Evolutionary conservation across 2,888 invertebrate species (phyloP).

Genomic region (Xylota sylvarum): DNA sequence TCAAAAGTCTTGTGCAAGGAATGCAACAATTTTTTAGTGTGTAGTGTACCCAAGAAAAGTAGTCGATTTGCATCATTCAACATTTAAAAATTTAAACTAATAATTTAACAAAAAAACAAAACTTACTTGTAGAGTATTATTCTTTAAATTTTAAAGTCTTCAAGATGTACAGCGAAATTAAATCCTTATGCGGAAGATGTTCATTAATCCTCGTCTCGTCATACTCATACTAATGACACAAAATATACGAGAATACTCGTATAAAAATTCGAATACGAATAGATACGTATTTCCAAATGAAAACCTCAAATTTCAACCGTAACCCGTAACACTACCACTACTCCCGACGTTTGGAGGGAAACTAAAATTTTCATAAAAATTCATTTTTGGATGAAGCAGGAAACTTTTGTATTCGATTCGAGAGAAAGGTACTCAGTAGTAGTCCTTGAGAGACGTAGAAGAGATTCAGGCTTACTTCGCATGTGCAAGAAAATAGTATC

Average conservation of each 20-base stretch:
- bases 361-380: slow-evolving; percentile 29
- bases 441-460: slow-evolving; percentile 9
- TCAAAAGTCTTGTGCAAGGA: no score
- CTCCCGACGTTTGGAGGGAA: slow-evolving; percentile 39
- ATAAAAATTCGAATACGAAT: neutral
- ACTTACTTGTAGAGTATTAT: no score
- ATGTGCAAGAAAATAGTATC: slow-evolving; percentile 37
- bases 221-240: neutral
- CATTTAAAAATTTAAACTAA: no score
- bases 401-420: slow-evolving; percentile 8
- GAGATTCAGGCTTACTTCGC: slow-evolving; percentile 44
- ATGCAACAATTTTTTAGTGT: no score
- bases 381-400: slow-evolving; percentile 39
- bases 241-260: neutral
- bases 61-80: no score
- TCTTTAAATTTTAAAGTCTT: no score
- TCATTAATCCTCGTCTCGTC: no score
- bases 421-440: no score
- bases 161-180: no score
- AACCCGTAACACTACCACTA: neutral
- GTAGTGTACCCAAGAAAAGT: no score
- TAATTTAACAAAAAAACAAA: no score
- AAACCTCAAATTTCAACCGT: neutral
- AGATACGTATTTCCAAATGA: neutral
- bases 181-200: no score